Percentiles rank a stretch among this genome's conserved stretches.
These are phyloP conservation scores for Bergia puertoricense DNA, from an alignment of 92 coral and sea anemone genomes.

Conservation along the genomic window DNA sequence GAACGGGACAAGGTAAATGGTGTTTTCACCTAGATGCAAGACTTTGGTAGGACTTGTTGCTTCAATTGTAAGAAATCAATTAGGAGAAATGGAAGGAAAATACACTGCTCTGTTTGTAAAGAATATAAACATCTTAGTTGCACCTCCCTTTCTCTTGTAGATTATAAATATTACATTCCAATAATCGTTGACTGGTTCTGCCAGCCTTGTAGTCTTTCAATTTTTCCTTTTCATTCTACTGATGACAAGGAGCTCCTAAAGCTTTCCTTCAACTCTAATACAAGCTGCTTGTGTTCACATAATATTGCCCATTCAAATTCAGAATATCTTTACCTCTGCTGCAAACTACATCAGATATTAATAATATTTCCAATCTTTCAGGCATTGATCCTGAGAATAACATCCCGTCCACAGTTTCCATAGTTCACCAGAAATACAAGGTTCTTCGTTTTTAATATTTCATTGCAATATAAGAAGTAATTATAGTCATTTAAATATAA, in stretches of 20 bases:
- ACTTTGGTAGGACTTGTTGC: constrained; percentile 2
- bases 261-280: constrained; percentile 33
- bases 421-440: constrained; percentile 17
- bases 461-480: constrained; percentile 53
- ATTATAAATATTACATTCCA: constrained; percentile 19
- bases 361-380: constrained; percentile 19
- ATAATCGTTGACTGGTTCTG: background rate
- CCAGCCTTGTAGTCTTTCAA: constrained; percentile 2
- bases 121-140: constrained; percentile 10
- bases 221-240: constrained; percentile 33
- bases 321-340: constrained; percentile 12
- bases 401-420: constrained; percentile 17
- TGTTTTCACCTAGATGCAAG: constrained; percentile 7
- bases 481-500: too few species aligned
- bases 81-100: constrained; percentile 23
- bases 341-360: background rate
- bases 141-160: constrained; percentile 11
- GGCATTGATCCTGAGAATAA: constrained; percentile 30
- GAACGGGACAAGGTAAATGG: background rate
- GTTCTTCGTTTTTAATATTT: constrained; percentile 30
- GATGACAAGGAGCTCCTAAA: constrained; percentile 31
- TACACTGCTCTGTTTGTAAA: constrained; percentile 18
- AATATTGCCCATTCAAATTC: constrained; percentile 7
- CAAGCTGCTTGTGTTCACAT: constrained; percentile 38
- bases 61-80: background rate